These are phyloP conservation scores for Gobiocypris rarus DNA, from an alignment of 2,113 vertebrate species.

Conservation along the genomic window DNA sequence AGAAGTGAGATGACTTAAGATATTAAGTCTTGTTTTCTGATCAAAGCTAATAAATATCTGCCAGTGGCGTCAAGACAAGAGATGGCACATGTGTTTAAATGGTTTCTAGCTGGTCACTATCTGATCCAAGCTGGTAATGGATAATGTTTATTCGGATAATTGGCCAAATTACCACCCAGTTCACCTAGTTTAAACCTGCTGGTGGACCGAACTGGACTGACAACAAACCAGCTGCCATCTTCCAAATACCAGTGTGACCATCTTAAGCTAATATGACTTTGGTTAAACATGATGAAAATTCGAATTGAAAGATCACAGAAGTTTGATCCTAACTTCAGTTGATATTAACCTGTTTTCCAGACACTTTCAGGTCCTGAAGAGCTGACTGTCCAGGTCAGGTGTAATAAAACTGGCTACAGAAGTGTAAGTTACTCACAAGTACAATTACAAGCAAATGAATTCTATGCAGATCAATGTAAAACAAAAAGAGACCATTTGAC, in stretches of 20 bases:
- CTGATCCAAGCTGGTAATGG: neutral
- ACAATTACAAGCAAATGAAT: conserved; percentile 6
- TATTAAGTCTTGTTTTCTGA: too few species aligned
- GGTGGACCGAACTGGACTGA: neutral
- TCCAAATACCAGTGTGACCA: neutral
- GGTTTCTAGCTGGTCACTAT: neutral
- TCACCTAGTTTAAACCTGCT: neutral
- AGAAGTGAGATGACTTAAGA: too few species aligned
- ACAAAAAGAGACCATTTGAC: neutral
- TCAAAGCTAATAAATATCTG: too few species aligned
- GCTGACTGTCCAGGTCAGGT: conserved; percentile 71
- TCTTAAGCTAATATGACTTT: conserved; percentile 1
- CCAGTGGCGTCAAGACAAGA: too few species aligned
- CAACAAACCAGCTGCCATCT: neutral
- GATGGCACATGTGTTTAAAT: neutral
- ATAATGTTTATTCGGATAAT: neutral
- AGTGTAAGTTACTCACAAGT: conserved; percentile 68
- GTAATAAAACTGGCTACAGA: conserved; percentile 68
- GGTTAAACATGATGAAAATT: neutral
- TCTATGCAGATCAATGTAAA: conserved; percentile 30
- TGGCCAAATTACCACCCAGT: neutral
- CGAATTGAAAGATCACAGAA: neutral
- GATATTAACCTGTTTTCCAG: conserved; percentile 57
- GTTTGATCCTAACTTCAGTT: neutral
- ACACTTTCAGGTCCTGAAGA: conserved; percentile 59